Conservation (phyloP, 2,113 vertebrate genomes). For the Drymodes brunneopygia region DNA sequence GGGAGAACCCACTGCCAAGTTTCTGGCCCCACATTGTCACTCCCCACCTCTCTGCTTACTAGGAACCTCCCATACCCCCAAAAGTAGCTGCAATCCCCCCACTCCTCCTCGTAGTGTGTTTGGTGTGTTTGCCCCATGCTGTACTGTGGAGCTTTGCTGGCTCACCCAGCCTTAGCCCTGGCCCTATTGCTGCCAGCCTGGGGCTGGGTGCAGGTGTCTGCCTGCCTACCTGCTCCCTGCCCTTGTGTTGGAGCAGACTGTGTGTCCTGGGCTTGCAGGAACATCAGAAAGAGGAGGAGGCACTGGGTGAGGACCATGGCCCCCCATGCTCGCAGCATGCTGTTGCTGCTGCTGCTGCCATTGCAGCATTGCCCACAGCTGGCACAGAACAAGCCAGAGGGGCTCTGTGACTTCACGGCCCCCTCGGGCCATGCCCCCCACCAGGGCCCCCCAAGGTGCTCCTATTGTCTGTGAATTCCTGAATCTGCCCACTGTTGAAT, state of each 20-base stretch:
- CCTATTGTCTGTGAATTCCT: rapidly evolving
- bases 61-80: not conserved
- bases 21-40: not conserved
- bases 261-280: not conserved
- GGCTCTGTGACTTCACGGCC: not conserved
- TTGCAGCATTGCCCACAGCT: not conserved
- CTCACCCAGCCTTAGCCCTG: not conserved
- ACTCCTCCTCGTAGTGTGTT: rapidly evolving
- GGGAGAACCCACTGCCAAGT: not conserved
- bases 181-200: not conserved
- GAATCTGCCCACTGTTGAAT: not conserved
- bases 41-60: not conserved
- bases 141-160: not conserved
- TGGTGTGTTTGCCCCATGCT: not conserved
- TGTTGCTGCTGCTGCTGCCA: not conserved
- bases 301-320: not conserved
- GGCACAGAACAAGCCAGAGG: not conserved
- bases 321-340: not conserved
- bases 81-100: not conserved
- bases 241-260: not conserved
- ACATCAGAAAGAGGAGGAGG: not conserved
- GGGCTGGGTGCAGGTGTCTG: not conserved
- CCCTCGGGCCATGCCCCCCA: rapidly evolving
- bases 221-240: not conserved
- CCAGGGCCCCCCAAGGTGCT: not conserved